Evolutionary conservation across 1,140 invertebrate species (phyloP), one percentile per base, ranked within the genome.

Genomic region (Atta colombica): DNA sequence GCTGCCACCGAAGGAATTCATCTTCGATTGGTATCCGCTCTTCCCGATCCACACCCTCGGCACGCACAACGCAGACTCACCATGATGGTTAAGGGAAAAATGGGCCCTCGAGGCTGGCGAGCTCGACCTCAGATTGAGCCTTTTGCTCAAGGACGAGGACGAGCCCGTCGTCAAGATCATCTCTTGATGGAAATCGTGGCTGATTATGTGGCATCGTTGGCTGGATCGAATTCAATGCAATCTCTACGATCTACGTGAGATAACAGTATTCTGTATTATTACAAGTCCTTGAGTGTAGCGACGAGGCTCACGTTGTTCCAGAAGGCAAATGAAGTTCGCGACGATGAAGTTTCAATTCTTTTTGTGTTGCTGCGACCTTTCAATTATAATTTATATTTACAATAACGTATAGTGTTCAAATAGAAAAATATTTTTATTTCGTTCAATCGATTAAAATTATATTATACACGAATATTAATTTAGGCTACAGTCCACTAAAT

Each of bases 1-100:
- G 88, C 95, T 99, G 60, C 97, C 97, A 35, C 96, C 98, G 18
- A 97, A 97, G 18, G 97, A 97, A 92, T 96, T 98, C 68, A 98
- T 97, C 31, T 97, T 97, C 77, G 97, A 97, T 60, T 99, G 98
- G 98, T 99, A 99, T 95, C 98, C 98, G 88, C 96, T 99, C 72
- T 98, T 98, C 94, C 97, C 98, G 10, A 98, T 97, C 88, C 97
- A 97, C 91, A 97, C 96, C 49, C 95, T 97, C 28, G 96, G 96
- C 65, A 96, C 96, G 12, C 97, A 97, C 87, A 97, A 96, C 25
- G 97, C 97, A 84, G 97, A 97, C 93, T 97, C 97, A 84, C 97
- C 97, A 95, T 97, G 96, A 97, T 95, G 94, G 95, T 91, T 95
- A 85, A 93, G 93, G 92, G 95, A 95, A 95, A 95, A 95, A 89